Evolutionary conservation across 1,140 invertebrate genomes (phyloP).

Genomic region (Saccostrea glomerata): DNA sequence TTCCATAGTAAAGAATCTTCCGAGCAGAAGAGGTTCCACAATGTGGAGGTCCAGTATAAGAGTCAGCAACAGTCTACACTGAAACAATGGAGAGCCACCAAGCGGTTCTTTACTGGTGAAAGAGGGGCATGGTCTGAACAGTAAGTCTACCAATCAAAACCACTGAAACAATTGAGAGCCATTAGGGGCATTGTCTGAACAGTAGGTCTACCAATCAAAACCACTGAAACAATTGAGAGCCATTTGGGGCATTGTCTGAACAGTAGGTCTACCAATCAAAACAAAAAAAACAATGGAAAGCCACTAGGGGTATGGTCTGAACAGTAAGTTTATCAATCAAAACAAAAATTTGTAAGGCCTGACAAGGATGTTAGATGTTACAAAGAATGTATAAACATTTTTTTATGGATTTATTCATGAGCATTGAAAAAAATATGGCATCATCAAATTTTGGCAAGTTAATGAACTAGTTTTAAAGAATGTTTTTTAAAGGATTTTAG

Average conservation of each 20-base stretch:
- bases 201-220: constrained; percentile 73
- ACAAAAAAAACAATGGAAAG: background rate
- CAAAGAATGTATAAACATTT: no score
- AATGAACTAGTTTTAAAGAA: no score
- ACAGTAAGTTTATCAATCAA: constrained; percentile 76
- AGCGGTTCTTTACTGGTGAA: constrained; percentile 81
- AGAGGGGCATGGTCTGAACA: constrained; percentile 84
- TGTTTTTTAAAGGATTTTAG: no score
- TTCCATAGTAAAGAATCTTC: constrained; percentile 80
- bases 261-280: constrained; percentile 73
- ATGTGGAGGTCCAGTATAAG: constrained; percentile 79
- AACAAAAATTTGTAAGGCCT: constrained; percentile 62
- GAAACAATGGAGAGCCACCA: constrained; percentile 81
- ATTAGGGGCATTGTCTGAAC: constrained; percentile 78
- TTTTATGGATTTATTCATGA: no score
- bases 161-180: constrained; percentile 80
- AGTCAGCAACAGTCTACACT: constrained; percentile 80
- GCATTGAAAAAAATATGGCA: no score
- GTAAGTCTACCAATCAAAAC: constrained; percentile 71
- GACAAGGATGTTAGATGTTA: constrained; percentile 79
- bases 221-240: constrained; percentile 80
- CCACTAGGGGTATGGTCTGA: constrained; percentile 82
- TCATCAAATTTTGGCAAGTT: no score
- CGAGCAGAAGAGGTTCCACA: constrained; percentile 81
- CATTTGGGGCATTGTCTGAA: constrained; percentile 78